phyloP scores from a whole-genome alignment of 2,797 vertebrate genomes.

The Microctenopoma lineatum region DNA sequence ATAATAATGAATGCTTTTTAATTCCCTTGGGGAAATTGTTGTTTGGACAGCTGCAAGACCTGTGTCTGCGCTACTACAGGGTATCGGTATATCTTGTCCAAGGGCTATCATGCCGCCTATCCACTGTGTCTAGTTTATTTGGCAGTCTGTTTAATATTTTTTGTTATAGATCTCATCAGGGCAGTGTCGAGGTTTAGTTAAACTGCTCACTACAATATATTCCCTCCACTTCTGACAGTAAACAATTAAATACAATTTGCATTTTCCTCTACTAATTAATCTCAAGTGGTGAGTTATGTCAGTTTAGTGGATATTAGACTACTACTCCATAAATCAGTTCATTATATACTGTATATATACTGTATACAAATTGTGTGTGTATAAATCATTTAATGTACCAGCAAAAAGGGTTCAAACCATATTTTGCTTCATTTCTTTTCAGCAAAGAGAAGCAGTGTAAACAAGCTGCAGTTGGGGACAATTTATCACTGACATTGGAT shows the following conservation, averaged over 20 bases:
- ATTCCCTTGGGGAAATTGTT: too few species aligned
- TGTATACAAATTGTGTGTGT: too few species aligned
- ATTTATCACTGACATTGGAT: slow-evolving; percentile 45
- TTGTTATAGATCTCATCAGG: slow-evolving; percentile 3
- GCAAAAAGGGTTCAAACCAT: slow-evolving; percentile 5
- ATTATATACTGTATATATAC: background rate
- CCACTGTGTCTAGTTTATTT: slow-evolving; percentile 37
- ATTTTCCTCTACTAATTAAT: slow-evolving; percentile 11
- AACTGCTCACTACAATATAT: background rate
- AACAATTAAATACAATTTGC: slow-evolving; percentile 1
- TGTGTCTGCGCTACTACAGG: too few species aligned
- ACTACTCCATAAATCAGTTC: slow-evolving; percentile 35
- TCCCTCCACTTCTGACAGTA: background rate
- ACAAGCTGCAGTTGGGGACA: slow-evolving; percentile 19
- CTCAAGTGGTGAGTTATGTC: slow-evolving; percentile 13
- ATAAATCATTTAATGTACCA: slow-evolving; percentile 14
- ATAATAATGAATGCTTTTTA: too few species aligned
- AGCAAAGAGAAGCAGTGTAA: slow-evolving; percentile 8
- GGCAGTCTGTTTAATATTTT: slow-evolving; percentile 31
- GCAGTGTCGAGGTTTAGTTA: slow-evolving; percentile 1
- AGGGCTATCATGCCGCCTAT: background rate
- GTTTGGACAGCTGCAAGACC: too few species aligned
- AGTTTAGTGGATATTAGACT: slow-evolving; percentile 35
- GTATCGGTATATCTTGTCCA: too few species aligned
- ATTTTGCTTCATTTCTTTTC: slow-evolving; percentile 14